Evolutionary conservation across 1,140 invertebrate genomes (phyloP).

Genomic region (Samia ricini): DNA sequence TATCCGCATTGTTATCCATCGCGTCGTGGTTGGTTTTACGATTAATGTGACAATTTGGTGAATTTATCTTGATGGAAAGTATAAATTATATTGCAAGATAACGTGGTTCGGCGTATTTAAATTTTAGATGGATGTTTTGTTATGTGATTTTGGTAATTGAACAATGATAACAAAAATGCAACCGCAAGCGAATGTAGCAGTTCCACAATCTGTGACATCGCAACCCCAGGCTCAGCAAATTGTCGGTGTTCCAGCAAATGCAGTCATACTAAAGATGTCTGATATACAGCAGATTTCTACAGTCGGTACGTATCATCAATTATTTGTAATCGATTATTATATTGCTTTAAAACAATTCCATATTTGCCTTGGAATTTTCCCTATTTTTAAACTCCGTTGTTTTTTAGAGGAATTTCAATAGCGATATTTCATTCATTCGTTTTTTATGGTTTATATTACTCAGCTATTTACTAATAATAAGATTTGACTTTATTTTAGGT

Average conservation of each 20-base stretch:
- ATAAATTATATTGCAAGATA: conserved; percentile 12
- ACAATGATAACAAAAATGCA: conserved; percentile 77
- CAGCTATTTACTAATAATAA: neutral
- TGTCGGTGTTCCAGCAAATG: conserved; percentile 76
- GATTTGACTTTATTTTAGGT: neutral
- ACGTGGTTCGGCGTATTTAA: neutral
- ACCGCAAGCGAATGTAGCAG: conserved; percentile 74
- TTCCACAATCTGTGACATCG: conserved; percentile 75
- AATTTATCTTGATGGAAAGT: conserved; percentile 21
- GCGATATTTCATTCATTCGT: neutral
- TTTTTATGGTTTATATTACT: neutral
- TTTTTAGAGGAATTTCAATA: neutral
- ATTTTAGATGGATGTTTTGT: conserved; percentile 1
- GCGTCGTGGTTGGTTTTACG: conserved; percentile 22
- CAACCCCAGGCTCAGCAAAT: conserved; percentile 73
- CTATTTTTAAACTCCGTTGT: neutral
- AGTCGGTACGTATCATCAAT: conserved; percentile 79
- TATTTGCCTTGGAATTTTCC: neutral
- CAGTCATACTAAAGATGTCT: conserved; percentile 86
- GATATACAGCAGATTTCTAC: conserved; percentile 84
- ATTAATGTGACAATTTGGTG: conserved; percentile 14
- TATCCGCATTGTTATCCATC: conserved; percentile 25
- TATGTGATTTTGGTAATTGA: conserved; percentile 26
- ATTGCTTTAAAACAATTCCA: neutral
- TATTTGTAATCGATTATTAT: neutral